Conservation (phyloP, 2,113 vertebrate species). For the Paralichthys olivaceus region DNA sequence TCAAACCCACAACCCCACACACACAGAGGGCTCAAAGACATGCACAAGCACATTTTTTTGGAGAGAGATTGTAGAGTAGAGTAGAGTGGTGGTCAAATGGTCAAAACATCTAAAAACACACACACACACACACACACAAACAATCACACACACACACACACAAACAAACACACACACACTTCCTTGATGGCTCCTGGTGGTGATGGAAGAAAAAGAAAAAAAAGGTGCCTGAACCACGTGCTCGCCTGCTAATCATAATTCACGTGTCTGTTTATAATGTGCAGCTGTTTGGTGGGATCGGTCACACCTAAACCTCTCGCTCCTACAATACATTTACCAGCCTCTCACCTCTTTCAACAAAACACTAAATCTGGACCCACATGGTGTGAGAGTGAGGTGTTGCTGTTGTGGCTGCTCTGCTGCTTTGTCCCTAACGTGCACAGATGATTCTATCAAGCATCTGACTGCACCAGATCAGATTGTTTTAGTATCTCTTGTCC, state of each 20-base stretch:
- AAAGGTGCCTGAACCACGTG: background rate
- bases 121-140: no score
- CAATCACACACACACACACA: no score
- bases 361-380: slow-evolving; percentile 19
- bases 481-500: background rate
- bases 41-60: no score
- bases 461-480: background rate
- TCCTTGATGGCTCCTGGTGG: background rate
- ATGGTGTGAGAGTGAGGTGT: slow-evolving; percentile 13
- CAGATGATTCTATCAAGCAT: background rate
- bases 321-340: slow-evolving; percentile 24
- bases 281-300: slow-evolving; percentile 49
- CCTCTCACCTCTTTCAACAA: slow-evolving; percentile 27
- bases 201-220: background rate
- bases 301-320: slow-evolving; percentile 48
- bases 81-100: no score
- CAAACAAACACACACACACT: background rate
- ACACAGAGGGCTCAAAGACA: no score
- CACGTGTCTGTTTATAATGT: slow-evolving; percentile 43
- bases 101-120: background rate
- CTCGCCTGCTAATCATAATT: slow-evolving; percentile 27
- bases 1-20: no score
- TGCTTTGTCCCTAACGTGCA: background rate
- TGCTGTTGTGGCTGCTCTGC: background rate
- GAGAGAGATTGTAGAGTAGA: no score